phyloP scores from a whole-genome alignment of 1,140 invertebrate species.

The Caenorhabditis brenneri region DNA sequence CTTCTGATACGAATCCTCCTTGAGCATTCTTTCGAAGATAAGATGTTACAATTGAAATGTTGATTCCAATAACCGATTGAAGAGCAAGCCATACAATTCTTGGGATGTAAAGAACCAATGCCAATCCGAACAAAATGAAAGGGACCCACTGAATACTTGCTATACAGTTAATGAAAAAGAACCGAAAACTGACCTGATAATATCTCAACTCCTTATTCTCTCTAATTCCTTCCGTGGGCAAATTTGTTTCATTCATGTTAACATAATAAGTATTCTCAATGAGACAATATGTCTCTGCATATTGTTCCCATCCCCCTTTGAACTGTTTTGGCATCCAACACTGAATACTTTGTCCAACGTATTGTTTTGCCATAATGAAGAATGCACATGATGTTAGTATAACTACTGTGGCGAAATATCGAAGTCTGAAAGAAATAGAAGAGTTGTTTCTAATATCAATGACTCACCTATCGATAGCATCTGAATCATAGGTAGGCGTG shows the following conservation, averaged over 20 bases:
- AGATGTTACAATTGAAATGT: conserved; percentile 40
- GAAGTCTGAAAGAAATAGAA: conserved; percentile 40
- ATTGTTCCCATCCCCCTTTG: conserved; percentile 63
- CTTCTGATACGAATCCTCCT: neutral
- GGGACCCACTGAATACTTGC: conserved; percentile 56
- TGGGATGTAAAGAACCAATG: conserved; percentile 51
- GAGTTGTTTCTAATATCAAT: neutral
- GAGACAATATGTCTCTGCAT: conserved; percentile 57
- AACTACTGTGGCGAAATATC: conserved; percentile 50
- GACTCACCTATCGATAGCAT: conserved; percentile 46
- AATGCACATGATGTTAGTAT: conserved; percentile 41
- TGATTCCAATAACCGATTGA: conserved; percentile 45
- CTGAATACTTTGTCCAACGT: conserved; percentile 72
- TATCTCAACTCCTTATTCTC: conserved; percentile 51
- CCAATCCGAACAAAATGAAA: conserved; percentile 51
- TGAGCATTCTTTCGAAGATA: neutral
- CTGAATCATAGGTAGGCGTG: conserved; percentile 45
- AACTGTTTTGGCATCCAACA: conserved; percentile 73
- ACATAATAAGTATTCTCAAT: conserved; percentile 59
- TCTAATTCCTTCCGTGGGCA: neutral
- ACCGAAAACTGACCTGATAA: conserved; percentile 45
- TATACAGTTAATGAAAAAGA: neutral
- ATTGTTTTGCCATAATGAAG: conserved; percentile 61
- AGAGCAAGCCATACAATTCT: conserved; percentile 48
- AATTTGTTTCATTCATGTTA: conserved; percentile 44